Evolutionary conservation across 2,888 invertebrate genomes (phyloP), one percentile per base, ranked within the genome.

Genomic region (Gastrophysa polygoni): DNA sequence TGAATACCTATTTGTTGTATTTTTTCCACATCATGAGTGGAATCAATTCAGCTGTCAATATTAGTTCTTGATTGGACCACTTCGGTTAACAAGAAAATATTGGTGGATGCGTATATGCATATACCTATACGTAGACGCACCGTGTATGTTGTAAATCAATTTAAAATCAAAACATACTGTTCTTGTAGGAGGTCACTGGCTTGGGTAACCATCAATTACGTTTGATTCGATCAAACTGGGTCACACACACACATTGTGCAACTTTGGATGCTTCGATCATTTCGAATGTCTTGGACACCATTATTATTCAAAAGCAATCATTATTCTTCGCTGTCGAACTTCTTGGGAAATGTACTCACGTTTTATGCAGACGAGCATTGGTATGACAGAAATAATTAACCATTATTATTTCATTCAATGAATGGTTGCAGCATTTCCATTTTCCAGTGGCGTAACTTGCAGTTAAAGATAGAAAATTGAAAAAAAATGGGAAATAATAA

Each of bases 191-290:
- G 48, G 29, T 29, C 21, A 10, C 38, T 46, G 28, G 18, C 47
- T 38, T 38, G 38, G 34, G n/a, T n/a, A 56, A 56, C 47, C 29
- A 34, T 18, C 56, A 44, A 56, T 56, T 56, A 28, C 46, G 32
- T 17, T 56, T 32, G 18, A 57, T 56, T 32, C 8, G 46, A 46
- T 17, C n/a, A 57, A 57, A 57, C 20, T 48, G 46, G 48, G 48
- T 57, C 56, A 34, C 20, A 28, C 44, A 46, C 56, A 20, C 18
- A 34, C 28, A 46, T 57, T 47, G 47, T 48, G 46, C 32, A 48
- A 57, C 46, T 32, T 57, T 34, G 11, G 32, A 48, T 24, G 47
- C 18, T 57, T 16, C 18, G 29, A 29, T 54, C 1, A 43, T 43
- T 44, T 24, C 24, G 24, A 43, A 11, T 21, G 54, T 54, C 16